Percentiles rank a stretch among this genome's conserved stretches.
Evolutionary conservation across 2,888 invertebrate species (phyloP).

Genomic region (Camponotus fellah): DNA sequence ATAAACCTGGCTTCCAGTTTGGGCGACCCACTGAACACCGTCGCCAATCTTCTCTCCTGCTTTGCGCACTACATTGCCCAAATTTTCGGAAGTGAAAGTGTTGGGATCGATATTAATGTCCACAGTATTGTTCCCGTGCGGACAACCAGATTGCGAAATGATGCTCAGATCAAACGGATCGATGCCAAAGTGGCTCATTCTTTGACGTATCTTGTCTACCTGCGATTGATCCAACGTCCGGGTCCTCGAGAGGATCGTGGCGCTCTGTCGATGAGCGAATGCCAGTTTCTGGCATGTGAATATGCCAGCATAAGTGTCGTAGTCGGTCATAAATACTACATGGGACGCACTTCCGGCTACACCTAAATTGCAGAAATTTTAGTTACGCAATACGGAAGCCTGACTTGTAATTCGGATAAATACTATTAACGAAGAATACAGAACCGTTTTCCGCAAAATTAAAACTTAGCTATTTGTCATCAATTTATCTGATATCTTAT

Average conservation of each 20-base stretch:
- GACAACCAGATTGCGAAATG: constrained; percentile 91
- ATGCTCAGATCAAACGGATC: constrained; percentile 92
- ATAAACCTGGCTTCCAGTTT: constrained; percentile 91
- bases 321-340: constrained; percentile 92
- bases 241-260: constrained; percentile 92
- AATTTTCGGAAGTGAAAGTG: constrained; percentile 91
- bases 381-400: constrained; percentile 7
- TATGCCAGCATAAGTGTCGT: constrained; percentile 91
- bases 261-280: constrained; percentile 92
- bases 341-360: constrained; percentile 92
- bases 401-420: constrained; percentile 1
- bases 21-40: constrained; percentile 91
- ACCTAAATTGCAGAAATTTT: constrained; percentile 85
- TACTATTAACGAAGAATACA: constrained; percentile 11
- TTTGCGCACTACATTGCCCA: constrained; percentile 91
- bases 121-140: constrained; percentile 87
- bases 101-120: constrained; percentile 91
- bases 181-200: constrained; percentile 89
- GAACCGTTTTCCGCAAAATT: background rate
- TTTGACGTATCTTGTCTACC: constrained; percentile 90
- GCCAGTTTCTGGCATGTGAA: constrained; percentile 93
- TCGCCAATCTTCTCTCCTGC: constrained; percentile 91
- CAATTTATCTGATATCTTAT: constrained; percentile 31
- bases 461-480: background rate
- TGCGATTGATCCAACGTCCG: constrained; percentile 91